Evolutionary conservation across 2,797 vertebrate species (phyloP), one percentile per base, ranked within the genome.

Genomic region (Phyllotis vaccarum): DNA sequence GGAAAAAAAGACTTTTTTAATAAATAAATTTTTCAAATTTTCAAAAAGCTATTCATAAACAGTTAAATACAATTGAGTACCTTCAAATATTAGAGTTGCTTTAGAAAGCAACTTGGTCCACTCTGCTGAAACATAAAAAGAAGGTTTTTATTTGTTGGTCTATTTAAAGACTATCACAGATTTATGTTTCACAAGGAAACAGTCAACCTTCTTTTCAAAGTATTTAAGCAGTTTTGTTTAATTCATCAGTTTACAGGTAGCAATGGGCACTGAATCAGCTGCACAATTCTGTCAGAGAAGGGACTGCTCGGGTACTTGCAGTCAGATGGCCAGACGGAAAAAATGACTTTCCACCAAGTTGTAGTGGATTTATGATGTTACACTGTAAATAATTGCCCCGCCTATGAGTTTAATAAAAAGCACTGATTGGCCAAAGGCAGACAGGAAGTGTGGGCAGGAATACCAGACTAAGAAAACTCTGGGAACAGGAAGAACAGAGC

Each of bases 71-170:
- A 83, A 87, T 37, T 14, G 21, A 83, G 3, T 70, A 13, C 4
- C 43, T 93, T 83, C 90, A 76, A 92, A 66, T 37, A 72, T 64
- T 46, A 86, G 5, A 56, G 54, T 43, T 75, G 13, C 72, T 86
- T 93, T 49, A 93, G 72, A 96, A 96, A 93, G 86, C 37, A 37
- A 37, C 1, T 87, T 79, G n/a, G 34, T 43, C 1, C 64, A 90
- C 40, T 95, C 90, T 70, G 79, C 1, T 2, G 40, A 82, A 86
- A 70, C 5, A 40, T 37, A 29, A 86, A 24, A 70, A 22, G 9
- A 80, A 49, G 37, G 21, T 16, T 66, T 86, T 24, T 37, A 83
- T 85, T 89, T 90, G 21, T 78, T 52, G 43, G 27, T 6, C 10
- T 93, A 89, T 92, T 83, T 49, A 80, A 96, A 80, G 29, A 78